Base-by-base conservation (phyloP, 2,888 invertebrate genomes). In the Leptothorax acervorum region DNA sequence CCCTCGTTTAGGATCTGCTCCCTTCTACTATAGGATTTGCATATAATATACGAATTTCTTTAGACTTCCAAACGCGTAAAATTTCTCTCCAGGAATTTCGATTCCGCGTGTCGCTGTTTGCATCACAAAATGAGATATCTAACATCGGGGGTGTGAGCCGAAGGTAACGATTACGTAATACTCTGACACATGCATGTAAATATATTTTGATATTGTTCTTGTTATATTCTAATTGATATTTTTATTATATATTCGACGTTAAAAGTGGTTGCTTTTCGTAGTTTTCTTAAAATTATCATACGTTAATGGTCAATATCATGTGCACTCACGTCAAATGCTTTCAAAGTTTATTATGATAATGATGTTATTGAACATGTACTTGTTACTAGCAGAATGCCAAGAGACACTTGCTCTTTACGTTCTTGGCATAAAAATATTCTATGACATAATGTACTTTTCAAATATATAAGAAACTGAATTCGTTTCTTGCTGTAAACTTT, bases 31-130 rank as follows among this genome's bases (percentile, higher is more conserved):
- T 57, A 48, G 45, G 45, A 79, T 79, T 79, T 79, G 70, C 78
- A 79, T 79, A 45, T 79, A 79, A 79, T 79, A 79, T 68, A 70
- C 57, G 70, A 70, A 79, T 70, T 45, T 15, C 35, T 45, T 68
- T 70, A 35, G n/a, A 57, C 45, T 78, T 5, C n/a, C 51, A 12
- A 12, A 11, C 42, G 51, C 18, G 42, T 78, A 31, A 78, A 78
- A 65, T 57, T 78, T 68, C 45, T 48, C 48, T 23, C 23, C 45
- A 15, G 35, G 11, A 70, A 60, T 35, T 79, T 57, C 57, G 70
- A 57, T 60, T 70, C 23, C 18, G 15, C 11, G 57, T 70, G 70
- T 35, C 78, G 45, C 45, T 68, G 31, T 70, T 79, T 71, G 48
- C 48, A 60, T 57, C 23, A 45, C 68, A 78, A 66, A 70, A 53